Base-by-base conservation (phyloP, 2,888 invertebrate species). In the Dynastes tityus region DNA sequence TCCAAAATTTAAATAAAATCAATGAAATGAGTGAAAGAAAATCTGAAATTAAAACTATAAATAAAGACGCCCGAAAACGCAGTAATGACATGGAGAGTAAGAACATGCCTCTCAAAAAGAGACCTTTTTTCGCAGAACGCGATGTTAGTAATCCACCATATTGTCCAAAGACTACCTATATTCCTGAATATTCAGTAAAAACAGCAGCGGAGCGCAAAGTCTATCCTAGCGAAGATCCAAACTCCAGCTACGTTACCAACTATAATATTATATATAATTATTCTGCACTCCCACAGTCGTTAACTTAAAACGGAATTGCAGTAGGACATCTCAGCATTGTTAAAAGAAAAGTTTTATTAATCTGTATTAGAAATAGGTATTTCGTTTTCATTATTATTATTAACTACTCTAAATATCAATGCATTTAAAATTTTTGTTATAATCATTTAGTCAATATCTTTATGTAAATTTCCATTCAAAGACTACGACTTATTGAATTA, bases 91-190 rank as follows among this genome's bases (percentile, higher is more conserved):
- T 16, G 55, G 55, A 22, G 5, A 22, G 22, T 5, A 58, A 78
- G 4, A 80, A 83, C 32, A 78, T 88, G 67, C 88, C 88, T 4
- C 82, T 87, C 76, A 88, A 88, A 78, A 88, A 88, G 79, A 83
- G 88, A 3, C 84, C 85, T 0, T 82, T 86, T 13, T 80, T 37
- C 5, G 1, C 32, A 37, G 32, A 37, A 37, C 32, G 5, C 32
- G 32, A 37, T 37, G 32, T 37, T n/a, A 87, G 87, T 78, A 88
- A 88, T 83, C 88, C 88, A 11, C 86, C 88, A 13, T 87, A 85
- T 9, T 87, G 87, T 3, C 88, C 88, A 27, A 88, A 87, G 79
- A 88, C 88, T 61, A 88, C 88, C 2, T 88, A 88, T 81, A 81
- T 88, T 8, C 86, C 79, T 51, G 58, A 76, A 8, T 63, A 61